Percentiles rank a stretch among this genome's conserved stretches.
Conservation (phyloP, 2,797 vertebrate species). For the Phrynocephalus forsythii region DNA sequence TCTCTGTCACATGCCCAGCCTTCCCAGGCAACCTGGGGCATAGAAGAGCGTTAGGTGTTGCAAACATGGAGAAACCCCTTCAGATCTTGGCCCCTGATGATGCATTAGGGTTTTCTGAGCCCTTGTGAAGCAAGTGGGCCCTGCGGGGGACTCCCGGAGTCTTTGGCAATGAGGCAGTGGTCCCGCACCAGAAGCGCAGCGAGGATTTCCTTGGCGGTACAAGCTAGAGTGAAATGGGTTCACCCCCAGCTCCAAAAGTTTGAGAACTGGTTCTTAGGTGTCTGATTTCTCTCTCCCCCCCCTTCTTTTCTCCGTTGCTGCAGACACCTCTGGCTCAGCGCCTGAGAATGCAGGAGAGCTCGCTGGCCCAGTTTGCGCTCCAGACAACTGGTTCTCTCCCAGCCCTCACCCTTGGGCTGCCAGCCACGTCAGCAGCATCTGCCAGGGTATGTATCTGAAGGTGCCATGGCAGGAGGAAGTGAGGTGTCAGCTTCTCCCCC, state of each 20-base stretch:
- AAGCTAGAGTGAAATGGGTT: not conserved
- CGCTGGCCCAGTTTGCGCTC: slow-evolving; percentile 87
- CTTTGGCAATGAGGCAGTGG: not conserved
- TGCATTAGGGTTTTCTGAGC: no score
- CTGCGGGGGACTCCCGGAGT: not conserved
- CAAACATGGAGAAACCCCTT: no score
- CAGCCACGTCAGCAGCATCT: slow-evolving; percentile 76
- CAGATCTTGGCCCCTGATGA: no score
- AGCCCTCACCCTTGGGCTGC: slow-evolving; percentile 91
- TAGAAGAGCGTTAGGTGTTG: no score
- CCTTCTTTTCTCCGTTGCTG: not conserved
- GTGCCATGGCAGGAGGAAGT: not conserved
- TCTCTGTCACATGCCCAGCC: no score
- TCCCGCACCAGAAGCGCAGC: not conserved
- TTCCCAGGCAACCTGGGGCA: no score
- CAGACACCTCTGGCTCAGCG: slow-evolving; percentile 72
- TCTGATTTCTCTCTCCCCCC: no score
- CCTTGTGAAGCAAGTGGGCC: not conserved
- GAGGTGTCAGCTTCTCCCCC: no score
- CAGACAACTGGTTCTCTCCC: slow-evolving; percentile 83
- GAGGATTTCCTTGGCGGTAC: not conserved
- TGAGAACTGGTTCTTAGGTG: not conserved
- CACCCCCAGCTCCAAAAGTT: not conserved
- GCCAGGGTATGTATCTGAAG: slow-evolving; percentile 80
- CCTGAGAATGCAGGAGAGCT: slow-evolving; percentile 84